A percentile compares a stretch with the other conserved stretches of the same genome.
These are phyloP conservation scores for Dorcus hopei DNA, from an alignment of 2,888 invertebrate genomes.

Conservation along the genomic window DNA sequence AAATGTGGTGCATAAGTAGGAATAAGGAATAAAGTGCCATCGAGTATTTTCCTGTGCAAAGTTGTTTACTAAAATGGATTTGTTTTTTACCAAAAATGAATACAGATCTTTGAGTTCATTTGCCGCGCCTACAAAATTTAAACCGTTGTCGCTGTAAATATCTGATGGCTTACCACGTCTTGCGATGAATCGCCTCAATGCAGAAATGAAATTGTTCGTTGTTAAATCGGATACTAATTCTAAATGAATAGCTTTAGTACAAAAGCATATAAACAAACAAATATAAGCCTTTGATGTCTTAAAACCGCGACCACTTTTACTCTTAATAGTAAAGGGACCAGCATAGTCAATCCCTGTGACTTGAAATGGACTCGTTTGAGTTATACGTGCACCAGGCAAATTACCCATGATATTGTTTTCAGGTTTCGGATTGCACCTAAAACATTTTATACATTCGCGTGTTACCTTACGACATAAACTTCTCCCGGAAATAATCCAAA, in stretches of 20 bases:
- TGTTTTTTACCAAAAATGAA: conserved; percentile 1
- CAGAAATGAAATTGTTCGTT: conserved; percentile 8
- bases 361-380: conserved; percentile 18
- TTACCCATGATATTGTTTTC: conserved; percentile 9
- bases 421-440: conserved; percentile 2
- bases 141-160: conserved; percentile 12
- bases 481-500: conserved; percentile 14
- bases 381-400: conserved; percentile 3
- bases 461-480: conserved; percentile 19
- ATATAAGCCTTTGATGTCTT: conserved; percentile 28
- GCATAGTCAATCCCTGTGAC: conserved; percentile 25
- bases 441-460: conserved; percentile 18
- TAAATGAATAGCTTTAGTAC: conserved; percentile 26
- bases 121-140: conserved; percentile 11
- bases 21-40: conserved; percentile 1
- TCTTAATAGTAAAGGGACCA: conserved; percentile 19
- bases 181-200: conserved; percentile 13
- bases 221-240: conserved; percentile 13
- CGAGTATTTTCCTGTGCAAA: neutral
- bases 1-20: neutral
- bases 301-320: conserved; percentile 17
- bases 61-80: neutral
- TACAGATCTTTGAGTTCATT: conserved; percentile 1
- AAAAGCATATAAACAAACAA: conserved; percentile 30
- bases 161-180: conserved; percentile 13